Conservation (phyloP, 2,113 vertebrate species). For the Lampris megalopsis region DNA sequence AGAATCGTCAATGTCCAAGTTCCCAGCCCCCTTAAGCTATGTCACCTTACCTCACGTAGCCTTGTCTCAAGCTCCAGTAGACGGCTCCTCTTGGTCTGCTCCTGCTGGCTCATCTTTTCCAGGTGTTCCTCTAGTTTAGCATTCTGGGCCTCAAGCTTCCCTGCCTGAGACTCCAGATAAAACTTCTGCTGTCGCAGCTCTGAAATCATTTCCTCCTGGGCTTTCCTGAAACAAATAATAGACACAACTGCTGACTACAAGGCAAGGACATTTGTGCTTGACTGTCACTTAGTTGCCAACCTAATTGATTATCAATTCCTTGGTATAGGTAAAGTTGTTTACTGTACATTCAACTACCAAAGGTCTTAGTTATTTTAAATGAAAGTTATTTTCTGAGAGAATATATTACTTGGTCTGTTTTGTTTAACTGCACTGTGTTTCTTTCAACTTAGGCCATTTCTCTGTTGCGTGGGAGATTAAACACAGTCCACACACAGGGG, state of each 20-base stretch:
- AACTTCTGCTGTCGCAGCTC: slow-evolving; percentile 99
- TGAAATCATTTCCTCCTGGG: slow-evolving; percentile 99
- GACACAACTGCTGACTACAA: slow-evolving; percentile 6
- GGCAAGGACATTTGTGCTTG: not conserved
- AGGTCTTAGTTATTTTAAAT: too few species aligned
- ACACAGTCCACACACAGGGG: slow-evolving; percentile 2
- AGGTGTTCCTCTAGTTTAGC: slow-evolving; percentile 96
- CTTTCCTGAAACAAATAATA: slow-evolving; percentile 87
- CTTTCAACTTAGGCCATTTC: not conserved
- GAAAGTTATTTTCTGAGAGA: too few species aligned
- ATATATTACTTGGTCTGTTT: not conserved
- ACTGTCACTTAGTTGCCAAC: not conserved
- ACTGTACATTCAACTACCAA: too few species aligned
- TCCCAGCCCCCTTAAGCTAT: too few species aligned
- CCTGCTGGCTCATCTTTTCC: slow-evolving; percentile 96
- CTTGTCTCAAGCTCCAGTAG: slow-evolving; percentile 93
- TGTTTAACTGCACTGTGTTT: slow-evolving; percentile 16
- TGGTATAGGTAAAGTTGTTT: not conserved
- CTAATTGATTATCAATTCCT: not conserved
- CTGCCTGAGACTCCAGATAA: slow-evolving; percentile 98
- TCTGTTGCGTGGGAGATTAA: slow-evolving; percentile 9
- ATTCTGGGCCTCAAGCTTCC: slow-evolving; percentile 97
- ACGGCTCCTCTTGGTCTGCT: slow-evolving; percentile 93
- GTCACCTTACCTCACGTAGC: slow-evolving; percentile 76
- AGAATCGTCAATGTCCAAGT: too few species aligned